phyloP scores from a whole-genome alignment of 2,113 vertebrate genomes.

The Mus spicilegus region DNA sequence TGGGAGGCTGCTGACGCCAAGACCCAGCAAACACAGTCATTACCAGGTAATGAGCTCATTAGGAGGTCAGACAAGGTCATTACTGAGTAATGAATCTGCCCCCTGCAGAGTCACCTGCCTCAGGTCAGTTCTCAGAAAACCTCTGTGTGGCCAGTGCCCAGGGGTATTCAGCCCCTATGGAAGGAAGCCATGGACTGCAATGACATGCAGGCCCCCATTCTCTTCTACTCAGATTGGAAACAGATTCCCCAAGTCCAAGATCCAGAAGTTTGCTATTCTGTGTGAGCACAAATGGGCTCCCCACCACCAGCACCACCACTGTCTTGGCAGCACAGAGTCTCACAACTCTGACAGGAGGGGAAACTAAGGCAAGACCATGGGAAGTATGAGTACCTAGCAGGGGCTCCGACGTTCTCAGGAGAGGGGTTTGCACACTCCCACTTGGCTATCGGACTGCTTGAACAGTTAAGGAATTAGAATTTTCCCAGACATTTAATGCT shows the following conservation, averaged over 20 bases:
- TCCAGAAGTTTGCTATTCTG: not conserved
- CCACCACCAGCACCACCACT: not conserved
- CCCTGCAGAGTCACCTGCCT: not conserved
- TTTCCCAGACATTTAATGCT: not conserved
- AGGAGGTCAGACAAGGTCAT: constrained; percentile 3
- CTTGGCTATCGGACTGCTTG: not conserved
- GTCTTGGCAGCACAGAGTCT: not conserved
- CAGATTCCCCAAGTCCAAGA: not conserved
- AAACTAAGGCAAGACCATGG: not conserved
- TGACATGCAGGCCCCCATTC: not conserved
- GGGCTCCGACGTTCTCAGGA: not conserved
- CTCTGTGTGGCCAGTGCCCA: not conserved
- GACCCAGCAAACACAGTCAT: constrained; percentile 36
- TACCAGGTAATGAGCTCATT: constrained; percentile 4
- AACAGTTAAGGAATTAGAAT: not conserved
- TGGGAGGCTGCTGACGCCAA: not conserved
- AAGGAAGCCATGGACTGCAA: not conserved
- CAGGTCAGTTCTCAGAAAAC: not conserved
- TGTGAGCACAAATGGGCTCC: not conserved
- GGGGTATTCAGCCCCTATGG: not conserved
- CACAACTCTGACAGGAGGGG: not conserved
- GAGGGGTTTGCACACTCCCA: not conserved
- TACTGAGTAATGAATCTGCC: not conserved
- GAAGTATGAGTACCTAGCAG: no score
- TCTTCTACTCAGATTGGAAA: not conserved